phyloP scores from a whole-genome alignment of 2,113 vertebrate species.

The Nothocercus julius region DNA sequence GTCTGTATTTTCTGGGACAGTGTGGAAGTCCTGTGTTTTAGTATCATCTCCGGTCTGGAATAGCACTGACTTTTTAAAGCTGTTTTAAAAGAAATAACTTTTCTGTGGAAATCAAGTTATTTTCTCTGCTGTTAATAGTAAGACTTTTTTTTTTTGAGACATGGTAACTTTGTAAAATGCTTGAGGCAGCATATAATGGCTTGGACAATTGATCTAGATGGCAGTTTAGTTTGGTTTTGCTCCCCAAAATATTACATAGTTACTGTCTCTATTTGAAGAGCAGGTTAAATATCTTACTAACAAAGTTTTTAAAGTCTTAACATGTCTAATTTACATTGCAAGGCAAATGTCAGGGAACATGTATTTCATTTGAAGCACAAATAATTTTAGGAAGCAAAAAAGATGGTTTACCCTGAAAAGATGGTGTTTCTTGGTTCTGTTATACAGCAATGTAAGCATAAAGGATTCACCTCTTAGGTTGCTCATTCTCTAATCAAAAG shows the following conservation, averaged over 20 bases:
- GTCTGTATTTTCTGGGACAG: constrained; percentile 46
- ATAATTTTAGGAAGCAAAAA: not conserved
- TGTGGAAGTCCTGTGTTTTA: constrained; percentile 43
- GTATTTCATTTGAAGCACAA: not conserved
- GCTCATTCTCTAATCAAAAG: not conserved
- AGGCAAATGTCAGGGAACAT: not conserved
- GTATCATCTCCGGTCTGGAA: not conserved
- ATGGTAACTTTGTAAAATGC: not conserved
- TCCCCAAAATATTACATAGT: not conserved
- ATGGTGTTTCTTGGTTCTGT: not conserved
- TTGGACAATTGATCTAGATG: not conserved
- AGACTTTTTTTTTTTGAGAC: not conserved
- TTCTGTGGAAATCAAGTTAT: constrained; percentile 24
- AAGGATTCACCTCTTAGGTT: not conserved
- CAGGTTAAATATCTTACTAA: not conserved
- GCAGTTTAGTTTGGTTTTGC: not conserved
- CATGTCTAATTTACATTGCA: not conserved
- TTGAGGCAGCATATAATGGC: not conserved
- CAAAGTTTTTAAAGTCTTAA: not conserved
- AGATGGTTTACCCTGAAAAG: not conserved
- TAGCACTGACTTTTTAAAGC: not conserved
- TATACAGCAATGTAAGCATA: not conserved
- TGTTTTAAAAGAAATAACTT: constrained; percentile 24
- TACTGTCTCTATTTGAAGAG: not conserved
- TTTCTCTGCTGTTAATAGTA: constrained; percentile 49